A percentile compares a stretch with the other conserved stretches of the same genome.
Conservation (phyloP, 2,888 invertebrate species). For the Agrochola litura region DNA sequence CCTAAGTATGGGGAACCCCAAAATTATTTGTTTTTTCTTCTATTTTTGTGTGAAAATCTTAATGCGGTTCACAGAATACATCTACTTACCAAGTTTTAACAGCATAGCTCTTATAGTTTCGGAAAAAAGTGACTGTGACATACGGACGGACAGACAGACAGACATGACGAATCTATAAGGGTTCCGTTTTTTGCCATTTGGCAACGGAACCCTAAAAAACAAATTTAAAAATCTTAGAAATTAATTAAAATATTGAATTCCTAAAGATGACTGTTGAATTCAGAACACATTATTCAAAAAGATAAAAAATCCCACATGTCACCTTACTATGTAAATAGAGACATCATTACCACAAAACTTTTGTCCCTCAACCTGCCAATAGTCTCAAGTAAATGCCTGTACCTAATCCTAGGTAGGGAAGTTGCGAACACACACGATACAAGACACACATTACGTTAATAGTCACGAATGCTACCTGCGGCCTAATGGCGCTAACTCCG, state of each 20-base stretch:
- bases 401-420: slow-evolving; percentile 17
- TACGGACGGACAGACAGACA: too few species aligned
- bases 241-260: not conserved
- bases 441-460: slow-evolving; percentile 66
- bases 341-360: slow-evolving; percentile 6
- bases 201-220: too few species aligned
- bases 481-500: slow-evolving; percentile 69
- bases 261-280: not conserved
- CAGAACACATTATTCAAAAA: not conserved
- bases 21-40: too few species aligned
- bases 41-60: too few species aligned
- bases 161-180: too few species aligned
- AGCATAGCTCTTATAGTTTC: too few species aligned
- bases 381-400: slow-evolving; percentile 23
- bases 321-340: slow-evolving; percentile 1
- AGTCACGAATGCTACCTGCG: slow-evolving; percentile 75
- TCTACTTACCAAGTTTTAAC: too few species aligned
- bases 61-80: too few species aligned
- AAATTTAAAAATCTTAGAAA: not conserved
- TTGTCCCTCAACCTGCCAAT: slow-evolving; percentile 1
- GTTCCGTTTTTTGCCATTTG: too few species aligned
- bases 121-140: too few species aligned
- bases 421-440: slow-evolving; percentile 57
- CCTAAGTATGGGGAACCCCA: too few species aligned
- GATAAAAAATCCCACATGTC: not conserved